A percentile compares a stretch with the other conserved stretches of the same genome.
Conservation (phyloP, 2,113 vertebrate species). For the Hyaena hyaena region DNA sequence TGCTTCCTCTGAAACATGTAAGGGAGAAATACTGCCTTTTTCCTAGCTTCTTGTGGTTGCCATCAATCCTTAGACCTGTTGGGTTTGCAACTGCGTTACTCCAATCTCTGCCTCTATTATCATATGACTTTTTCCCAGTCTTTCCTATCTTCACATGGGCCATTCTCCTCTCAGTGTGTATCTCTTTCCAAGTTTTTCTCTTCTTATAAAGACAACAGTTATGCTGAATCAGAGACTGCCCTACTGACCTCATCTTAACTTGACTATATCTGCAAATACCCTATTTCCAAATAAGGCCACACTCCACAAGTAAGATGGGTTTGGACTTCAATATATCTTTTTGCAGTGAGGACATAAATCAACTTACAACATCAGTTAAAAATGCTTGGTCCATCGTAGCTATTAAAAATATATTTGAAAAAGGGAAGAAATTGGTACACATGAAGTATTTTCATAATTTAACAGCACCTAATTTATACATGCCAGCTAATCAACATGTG, state of each 20-base stretch:
- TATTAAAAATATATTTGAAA: not conserved
- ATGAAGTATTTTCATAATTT: not conserved
- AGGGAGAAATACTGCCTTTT: not conserved
- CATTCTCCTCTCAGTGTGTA: rapidly evolving
- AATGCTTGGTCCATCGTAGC: not conserved
- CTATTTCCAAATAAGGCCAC: not conserved
- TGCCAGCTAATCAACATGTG: not conserved
- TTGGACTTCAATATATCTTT: not conserved
- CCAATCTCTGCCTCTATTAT: not conserved
- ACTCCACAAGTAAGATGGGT: rapidly evolving
- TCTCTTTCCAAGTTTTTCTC: not conserved
- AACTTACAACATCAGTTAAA: not conserved
- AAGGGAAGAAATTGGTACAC: not conserved
- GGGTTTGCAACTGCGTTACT: not conserved
- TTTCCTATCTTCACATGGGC: not conserved
- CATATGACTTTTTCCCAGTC: not conserved
- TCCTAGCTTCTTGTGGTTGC: not conserved
- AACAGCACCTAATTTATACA: not conserved
- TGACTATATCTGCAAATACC: not conserved
- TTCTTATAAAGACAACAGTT: not conserved
- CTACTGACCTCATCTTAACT: not conserved
- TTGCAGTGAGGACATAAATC: not conserved
- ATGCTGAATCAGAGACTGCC: not conserved
- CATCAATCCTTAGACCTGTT: not conserved
- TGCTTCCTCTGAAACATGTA: not conserved